phyloP scores from a whole-genome alignment of 2,797 vertebrate species.

The Xyrichtys novacula region DNA sequence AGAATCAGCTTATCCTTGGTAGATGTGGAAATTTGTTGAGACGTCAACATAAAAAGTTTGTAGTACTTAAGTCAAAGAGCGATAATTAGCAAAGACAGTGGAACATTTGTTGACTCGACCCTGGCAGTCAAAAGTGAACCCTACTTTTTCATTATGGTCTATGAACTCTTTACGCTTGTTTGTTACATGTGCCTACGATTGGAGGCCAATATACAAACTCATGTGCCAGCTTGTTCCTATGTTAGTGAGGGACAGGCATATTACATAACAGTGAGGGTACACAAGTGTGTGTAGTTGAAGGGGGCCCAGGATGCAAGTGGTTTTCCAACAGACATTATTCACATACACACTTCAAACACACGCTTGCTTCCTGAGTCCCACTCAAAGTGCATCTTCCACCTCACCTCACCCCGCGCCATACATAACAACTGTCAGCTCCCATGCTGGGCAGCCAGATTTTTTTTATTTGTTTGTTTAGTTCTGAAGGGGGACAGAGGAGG shows the following conservation, averaged over 20 bases:
- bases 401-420: slow-evolving; percentile 14
- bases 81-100: too few relatives aligned
- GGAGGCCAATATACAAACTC: too few relatives aligned
- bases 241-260: background rate
- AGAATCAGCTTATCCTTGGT: too few relatives aligned
- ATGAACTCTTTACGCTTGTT: too few relatives aligned
- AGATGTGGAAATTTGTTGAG: too few relatives aligned
- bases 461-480: slow-evolving; percentile 64
- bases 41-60: too few relatives aligned
- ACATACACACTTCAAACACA: slow-evolving; percentile 48
- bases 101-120: too few relatives aligned
- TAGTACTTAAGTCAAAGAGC: too few relatives aligned
- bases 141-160: too few relatives aligned
- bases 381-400: slow-evolving; percentile 18
- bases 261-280: slow-evolving; percentile 53
- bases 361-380: slow-evolving; percentile 26
- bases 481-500: slow-evolving; percentile 11
- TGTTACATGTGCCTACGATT: too few relatives aligned
- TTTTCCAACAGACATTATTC: slow-evolving; percentile 63
- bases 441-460: slow-evolving; percentile 44
- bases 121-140: too few relatives aligned
- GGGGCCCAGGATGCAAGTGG: slow-evolving; percentile 45
- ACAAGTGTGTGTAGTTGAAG: slow-evolving; percentile 19
- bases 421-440: slow-evolving; percentile 34
- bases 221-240: background rate